Percentiles rank a stretch among this genome's conserved stretches.
Conservation (phyloP, 2,113 vertebrate species). For the Dasyornis broadbenti region DNA sequence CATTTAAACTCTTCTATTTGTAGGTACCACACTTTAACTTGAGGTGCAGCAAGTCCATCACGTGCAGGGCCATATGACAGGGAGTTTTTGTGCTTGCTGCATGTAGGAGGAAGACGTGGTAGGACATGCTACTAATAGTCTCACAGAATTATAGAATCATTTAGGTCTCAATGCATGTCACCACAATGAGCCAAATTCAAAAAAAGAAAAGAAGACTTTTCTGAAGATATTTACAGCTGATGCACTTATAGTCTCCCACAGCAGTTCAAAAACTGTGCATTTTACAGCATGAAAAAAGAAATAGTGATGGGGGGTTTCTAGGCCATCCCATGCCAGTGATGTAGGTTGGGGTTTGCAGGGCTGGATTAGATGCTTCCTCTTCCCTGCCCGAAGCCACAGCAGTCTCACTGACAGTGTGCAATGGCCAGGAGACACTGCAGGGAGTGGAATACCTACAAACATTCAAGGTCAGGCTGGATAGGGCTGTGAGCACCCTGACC, state of each 20-base stretch:
- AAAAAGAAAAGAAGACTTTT: neutral
- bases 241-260: neutral
- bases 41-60: neutral
- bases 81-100: neutral
- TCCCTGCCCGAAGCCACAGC: neutral
- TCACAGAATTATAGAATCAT: neutral
- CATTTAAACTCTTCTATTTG: neutral
- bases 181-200: neutral
- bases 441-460: neutral
- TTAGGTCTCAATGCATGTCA: neutral
- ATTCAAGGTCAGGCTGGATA: neutral
- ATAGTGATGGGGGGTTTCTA: neutral
- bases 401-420: neutral
- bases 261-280: neutral
- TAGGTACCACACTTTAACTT: neutral
- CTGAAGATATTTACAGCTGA: neutral
- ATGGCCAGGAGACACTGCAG: accelerated
- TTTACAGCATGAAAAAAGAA: neutral
- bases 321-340: neutral
- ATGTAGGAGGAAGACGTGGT: neutral
- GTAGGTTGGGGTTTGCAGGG: neutral
- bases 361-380: neutral
- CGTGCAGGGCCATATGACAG: neutral
- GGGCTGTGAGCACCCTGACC: neutral
- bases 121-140: neutral